A percentile compares a stretch with the other conserved stretches of the same genome.
Conservation (phyloP, 1,140 invertebrate genomes). For the Scaptomyza hsui region DNA sequence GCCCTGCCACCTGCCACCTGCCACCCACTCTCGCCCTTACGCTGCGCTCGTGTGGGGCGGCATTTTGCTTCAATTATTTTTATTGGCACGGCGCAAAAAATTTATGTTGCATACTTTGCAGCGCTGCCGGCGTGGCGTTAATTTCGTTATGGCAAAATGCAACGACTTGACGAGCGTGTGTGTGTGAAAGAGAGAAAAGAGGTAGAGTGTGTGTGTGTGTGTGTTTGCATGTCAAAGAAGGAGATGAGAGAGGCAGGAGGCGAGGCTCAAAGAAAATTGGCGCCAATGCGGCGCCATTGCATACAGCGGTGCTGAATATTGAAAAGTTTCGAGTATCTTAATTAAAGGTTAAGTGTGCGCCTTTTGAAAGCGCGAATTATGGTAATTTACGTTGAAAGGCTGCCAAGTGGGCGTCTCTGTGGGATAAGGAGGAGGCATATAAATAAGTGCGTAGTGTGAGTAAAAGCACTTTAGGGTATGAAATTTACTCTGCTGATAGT, state of each 20-base stretch:
- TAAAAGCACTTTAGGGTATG: conserved; percentile 29
- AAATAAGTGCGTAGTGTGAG: conserved; percentile 18
- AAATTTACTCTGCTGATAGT: conserved; percentile 1
- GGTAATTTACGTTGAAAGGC: conserved; percentile 61
- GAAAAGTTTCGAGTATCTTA: conserved; percentile 80
- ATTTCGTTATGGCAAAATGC: conserved; percentile 79
- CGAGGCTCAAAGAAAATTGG: conserved; percentile 41
- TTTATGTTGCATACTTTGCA: conserved; percentile 78
- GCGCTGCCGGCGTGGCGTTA: conserved; percentile 67
- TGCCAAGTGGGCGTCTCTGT: conserved; percentile 34
- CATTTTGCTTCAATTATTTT: conserved; percentile 76
- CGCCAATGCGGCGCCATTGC: conserved; percentile 65
- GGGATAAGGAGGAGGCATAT: not conserved
- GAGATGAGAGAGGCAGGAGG: not conserved
- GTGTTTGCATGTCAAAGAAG: not conserved
- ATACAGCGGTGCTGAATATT: conserved; percentile 72
- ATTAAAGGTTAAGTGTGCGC: conserved; percentile 78
- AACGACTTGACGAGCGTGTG: conserved; percentile 61
- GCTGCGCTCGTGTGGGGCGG: conserved; percentile 12
- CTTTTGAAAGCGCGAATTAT: conserved; percentile 64
- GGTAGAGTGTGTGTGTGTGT: conserved; percentile 1
- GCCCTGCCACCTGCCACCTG: not conserved
- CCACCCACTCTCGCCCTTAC: conserved; percentile 3
- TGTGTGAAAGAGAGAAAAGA: not conserved
- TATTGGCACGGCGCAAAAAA: conserved; percentile 75